These are phyloP conservation scores for Philopotamus ludificatus DNA, from an alignment of 1,140 invertebrate genomes.

Conservation along the genomic window DNA sequence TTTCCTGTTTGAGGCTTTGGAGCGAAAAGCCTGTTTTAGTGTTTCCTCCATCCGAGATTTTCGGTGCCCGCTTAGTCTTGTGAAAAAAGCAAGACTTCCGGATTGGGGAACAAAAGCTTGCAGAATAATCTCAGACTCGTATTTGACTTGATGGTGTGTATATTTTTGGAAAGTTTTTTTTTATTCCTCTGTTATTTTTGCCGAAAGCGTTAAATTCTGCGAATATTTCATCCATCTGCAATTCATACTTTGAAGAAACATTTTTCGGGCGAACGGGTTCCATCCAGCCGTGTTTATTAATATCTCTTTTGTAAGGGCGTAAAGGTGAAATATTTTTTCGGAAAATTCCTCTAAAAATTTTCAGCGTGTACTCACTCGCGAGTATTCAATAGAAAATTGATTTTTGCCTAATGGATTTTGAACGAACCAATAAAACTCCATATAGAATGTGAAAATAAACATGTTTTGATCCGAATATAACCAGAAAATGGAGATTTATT, in stretches of 20 bases:
- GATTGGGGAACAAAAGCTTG: slow-evolving; percentile 3
- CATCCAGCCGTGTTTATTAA: background rate
- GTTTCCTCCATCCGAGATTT: slow-evolving; percentile 34
- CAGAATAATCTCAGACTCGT: slow-evolving; percentile 5
- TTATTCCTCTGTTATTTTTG: background rate
- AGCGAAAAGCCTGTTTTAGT: slow-evolving; percentile 35
- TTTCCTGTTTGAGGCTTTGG: slow-evolving; percentile 35
- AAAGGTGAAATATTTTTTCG: no score
- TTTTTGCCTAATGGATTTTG: no score
- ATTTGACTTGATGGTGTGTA: slow-evolving; percentile 2
- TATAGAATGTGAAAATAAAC: no score
- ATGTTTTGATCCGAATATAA: no score
- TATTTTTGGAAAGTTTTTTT: background rate
- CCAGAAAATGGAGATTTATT: no score
- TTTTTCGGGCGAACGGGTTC: background rate
- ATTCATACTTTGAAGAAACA: background rate
- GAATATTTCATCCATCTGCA: background rate
- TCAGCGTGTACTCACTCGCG: no score
- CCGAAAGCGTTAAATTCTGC: background rate
- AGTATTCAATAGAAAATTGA: no score
- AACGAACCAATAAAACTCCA: no score
- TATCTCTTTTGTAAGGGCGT: no score
- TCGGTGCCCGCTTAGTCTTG: slow-evolving; percentile 31
- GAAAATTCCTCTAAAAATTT: no score
- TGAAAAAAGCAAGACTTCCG: slow-evolving; percentile 19